These are phyloP conservation scores for Balaeniceps rex DNA, from an alignment of 2,113 vertebrate species.

Conservation along the genomic window DNA sequence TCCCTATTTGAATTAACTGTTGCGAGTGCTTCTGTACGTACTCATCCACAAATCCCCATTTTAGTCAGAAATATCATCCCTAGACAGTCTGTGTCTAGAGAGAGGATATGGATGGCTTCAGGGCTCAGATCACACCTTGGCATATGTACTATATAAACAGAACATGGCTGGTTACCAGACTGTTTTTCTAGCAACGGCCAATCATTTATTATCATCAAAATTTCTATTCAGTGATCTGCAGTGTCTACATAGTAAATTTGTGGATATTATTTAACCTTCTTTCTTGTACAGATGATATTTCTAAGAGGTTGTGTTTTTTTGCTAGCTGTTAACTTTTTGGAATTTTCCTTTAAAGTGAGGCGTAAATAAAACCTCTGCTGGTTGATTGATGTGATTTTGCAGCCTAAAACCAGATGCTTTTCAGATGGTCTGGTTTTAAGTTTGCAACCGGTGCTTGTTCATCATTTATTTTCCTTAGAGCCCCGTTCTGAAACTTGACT, in stretches of 20 bases:
- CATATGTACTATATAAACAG: neutral
- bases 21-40: neutral
- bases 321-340: neutral
- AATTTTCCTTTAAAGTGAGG: neutral
- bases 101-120: neutral
- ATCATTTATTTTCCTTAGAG: neutral
- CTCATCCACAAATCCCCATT: neutral
- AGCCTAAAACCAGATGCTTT: neutral
- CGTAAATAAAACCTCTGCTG: neutral
- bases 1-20: neutral
- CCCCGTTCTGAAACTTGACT: neutral
- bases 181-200: neutral
- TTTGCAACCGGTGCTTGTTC: neutral
- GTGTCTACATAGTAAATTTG: neutral
- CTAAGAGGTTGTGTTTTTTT: neutral
- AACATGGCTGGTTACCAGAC: neutral
- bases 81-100: neutral
- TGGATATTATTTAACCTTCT: neutral
- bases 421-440: neutral
- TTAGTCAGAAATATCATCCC: neutral
- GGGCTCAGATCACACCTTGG: neutral
- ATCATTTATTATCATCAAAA: neutral
- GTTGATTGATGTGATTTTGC: neutral
- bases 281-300: neutral
- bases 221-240: neutral